These are phyloP conservation scores for Herminia tarsipennalis DNA, from an alignment of 2,888 invertebrate genomes.

Conservation along the genomic window DNA sequence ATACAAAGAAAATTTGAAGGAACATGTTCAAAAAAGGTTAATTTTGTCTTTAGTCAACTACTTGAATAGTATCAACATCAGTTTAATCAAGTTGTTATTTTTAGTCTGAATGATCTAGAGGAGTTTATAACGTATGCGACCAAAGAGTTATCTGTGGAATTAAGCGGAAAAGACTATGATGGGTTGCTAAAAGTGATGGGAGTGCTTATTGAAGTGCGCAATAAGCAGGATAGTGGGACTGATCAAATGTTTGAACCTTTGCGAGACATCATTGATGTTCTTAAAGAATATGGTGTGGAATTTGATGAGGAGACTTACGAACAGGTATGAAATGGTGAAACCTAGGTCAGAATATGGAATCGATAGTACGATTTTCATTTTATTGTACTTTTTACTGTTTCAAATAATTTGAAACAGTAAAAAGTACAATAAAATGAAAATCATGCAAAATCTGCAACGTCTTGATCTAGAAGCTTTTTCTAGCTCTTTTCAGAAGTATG, in stretches of 20 bases:
- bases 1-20: constrained; percentile 93
- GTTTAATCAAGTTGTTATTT: neutral
- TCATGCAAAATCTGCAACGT: too few relatives aligned
- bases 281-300: constrained; percentile 94
- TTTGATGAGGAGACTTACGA: constrained; percentile 92
- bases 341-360: too few relatives aligned
- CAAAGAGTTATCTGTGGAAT: constrained; percentile 88
- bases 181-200: constrained; percentile 93
- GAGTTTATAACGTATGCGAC: constrained; percentile 92
- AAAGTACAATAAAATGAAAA: too few relatives aligned
- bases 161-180: constrained; percentile 94
- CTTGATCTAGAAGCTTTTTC: too few relatives aligned
- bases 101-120: constrained; percentile 90
- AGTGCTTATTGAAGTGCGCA: constrained; percentile 92
- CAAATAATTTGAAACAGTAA: too few relatives aligned
- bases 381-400: too few relatives aligned
- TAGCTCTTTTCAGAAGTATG: too few relatives aligned
- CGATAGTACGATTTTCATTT: neutral
- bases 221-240: constrained; percentile 87
- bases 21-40: constrained; percentile 91
- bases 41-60: constrained; percentile 4
- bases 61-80: neutral
- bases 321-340: constrained; percentile 78
- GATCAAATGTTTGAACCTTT: constrained; percentile 96
- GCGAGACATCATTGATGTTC: constrained; percentile 93